phyloP scores from a whole-genome alignment of 2,888 invertebrate species.

The Hipparchia sbordonii region DNA sequence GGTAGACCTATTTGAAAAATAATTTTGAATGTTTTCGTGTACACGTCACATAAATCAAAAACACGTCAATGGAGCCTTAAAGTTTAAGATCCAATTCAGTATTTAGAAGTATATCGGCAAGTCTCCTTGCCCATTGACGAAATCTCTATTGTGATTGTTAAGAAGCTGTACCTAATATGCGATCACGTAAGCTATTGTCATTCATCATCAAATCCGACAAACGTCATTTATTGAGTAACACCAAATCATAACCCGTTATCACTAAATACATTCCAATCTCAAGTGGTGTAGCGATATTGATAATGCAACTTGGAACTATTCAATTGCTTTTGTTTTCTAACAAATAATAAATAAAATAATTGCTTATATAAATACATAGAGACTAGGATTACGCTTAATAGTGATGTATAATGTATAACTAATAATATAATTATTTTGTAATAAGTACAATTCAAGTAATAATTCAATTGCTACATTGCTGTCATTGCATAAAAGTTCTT shows the following conservation, averaged over 20 bases:
- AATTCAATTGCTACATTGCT: too few species aligned
- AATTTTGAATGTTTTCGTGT: too few species aligned
- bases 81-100: too few species aligned
- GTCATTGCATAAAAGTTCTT: too few species aligned
- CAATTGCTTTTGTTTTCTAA: slow-evolving; percentile 2
- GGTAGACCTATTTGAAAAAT: too few species aligned
- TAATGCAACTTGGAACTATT: slow-evolving; percentile 12
- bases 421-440: too few species aligned
- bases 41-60: too few species aligned
- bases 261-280: slow-evolving; percentile 4
- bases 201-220: neutral
- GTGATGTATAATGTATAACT: too few species aligned
- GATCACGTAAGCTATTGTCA: neutral
- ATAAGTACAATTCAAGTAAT: too few species aligned
- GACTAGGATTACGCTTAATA: too few species aligned
- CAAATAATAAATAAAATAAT: neutral
- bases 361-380: neutral
- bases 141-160: neutral
- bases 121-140: neutral
- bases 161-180: neutral
- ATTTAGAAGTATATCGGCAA: too few species aligned
- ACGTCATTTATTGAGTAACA: neutral
- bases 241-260: slow-evolving; percentile 6
- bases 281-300: slow-evolving; percentile 14
- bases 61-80: too few species aligned